phyloP scores from a whole-genome alignment of 2,113 vertebrate species.

The Eulacestoma nigropectus region DNA sequence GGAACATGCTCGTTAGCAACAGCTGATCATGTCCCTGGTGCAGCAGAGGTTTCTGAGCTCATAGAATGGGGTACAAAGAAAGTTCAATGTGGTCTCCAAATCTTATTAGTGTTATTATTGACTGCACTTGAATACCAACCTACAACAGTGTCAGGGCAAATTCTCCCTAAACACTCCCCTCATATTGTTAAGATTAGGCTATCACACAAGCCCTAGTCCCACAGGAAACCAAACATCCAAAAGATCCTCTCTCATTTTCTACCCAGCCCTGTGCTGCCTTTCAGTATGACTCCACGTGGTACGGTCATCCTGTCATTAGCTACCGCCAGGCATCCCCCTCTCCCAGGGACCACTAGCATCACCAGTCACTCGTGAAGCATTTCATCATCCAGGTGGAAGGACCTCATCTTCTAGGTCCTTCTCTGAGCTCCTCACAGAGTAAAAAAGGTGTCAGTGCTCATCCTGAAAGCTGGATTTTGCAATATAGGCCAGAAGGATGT shows the following conservation, averaged over 20 bases:
- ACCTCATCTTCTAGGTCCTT: not conserved
- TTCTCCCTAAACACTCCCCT: not conserved
- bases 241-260: not conserved
- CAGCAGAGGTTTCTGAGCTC: not conserved
- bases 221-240: not conserved
- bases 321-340: fast-evolving
- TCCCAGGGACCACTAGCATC: not conserved
- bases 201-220: not conserved
- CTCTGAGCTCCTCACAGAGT: not conserved
- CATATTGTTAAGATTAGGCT: not conserved
- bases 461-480: not conserved
- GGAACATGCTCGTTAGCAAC: not conserved
- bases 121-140: not conserved
- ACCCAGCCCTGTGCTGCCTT: not conserved
- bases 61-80: fast-evolving
- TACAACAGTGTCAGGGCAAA: not conserved
- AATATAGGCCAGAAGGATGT: not conserved
- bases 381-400: not conserved
- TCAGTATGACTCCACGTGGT: not conserved
- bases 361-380: not conserved
- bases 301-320: not conserved
- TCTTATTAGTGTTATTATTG: not conserved
- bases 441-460: not conserved
- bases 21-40: not conserved
- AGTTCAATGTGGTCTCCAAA: not conserved